These are phyloP conservation scores for Osmerus mordax DNA, from an alignment of 2,113 vertebrate genomes.

Conservation along the genomic window DNA sequence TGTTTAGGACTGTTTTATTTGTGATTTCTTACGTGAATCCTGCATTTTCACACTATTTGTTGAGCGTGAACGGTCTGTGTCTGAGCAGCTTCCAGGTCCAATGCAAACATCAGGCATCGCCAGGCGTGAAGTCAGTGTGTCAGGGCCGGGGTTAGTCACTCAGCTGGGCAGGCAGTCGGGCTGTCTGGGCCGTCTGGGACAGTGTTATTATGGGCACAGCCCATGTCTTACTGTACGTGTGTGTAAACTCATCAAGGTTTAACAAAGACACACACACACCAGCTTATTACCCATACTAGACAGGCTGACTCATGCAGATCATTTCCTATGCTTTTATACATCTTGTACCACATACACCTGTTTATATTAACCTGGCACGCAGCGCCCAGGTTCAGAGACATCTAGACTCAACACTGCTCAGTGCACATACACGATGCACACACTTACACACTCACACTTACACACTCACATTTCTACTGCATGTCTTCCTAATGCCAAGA, in stretches of 20 bases:
- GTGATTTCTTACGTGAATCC: not conserved
- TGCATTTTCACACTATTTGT: slow-evolving; percentile 23
- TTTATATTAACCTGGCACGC: not conserved
- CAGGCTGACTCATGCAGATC: not conserved
- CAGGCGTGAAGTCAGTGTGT: slow-evolving; percentile 59
- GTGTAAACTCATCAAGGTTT: slow-evolving; percentile 16
- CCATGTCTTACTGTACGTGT: slow-evolving; percentile 13
- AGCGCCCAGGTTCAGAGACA: slow-evolving; percentile 21
- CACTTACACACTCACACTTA: not conserved
- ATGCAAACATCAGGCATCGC: slow-evolving; percentile 54
- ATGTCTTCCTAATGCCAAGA: slow-evolving; percentile 7
- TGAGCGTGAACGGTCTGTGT: slow-evolving; percentile 31
- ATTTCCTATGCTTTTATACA: not conserved
- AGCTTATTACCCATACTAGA: not conserved
- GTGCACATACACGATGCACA: slow-evolving; percentile 14
- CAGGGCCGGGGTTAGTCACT: slow-evolving; percentile 18
- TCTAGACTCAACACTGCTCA: slow-evolving; percentile 53
- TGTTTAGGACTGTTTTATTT: not conserved
- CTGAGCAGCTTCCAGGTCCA: slow-evolving; percentile 40
- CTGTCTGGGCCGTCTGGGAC: slow-evolving; percentile 41
- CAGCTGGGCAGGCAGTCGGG: slow-evolving; percentile 36
- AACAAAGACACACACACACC: slow-evolving; percentile 14
- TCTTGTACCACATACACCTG: not conserved
- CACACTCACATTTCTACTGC: not conserved
- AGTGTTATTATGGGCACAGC: slow-evolving; percentile 60